These are phyloP conservation scores for Falco punctatus DNA, from an alignment of 2,113 vertebrate genomes.

Conservation along the genomic window DNA sequence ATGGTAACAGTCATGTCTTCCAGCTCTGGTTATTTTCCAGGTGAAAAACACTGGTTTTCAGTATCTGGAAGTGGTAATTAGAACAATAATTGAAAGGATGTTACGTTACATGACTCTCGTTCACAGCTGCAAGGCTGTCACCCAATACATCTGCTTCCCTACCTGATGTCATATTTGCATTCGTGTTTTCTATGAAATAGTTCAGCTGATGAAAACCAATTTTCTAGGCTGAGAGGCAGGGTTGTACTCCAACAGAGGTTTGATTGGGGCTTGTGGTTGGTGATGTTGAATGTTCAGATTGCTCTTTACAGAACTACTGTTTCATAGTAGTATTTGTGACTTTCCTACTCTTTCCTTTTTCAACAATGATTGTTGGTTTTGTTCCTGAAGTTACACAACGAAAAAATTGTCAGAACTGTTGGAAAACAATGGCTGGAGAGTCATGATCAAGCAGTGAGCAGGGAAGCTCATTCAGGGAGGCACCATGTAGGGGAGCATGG, in stretches of 20 bases:
- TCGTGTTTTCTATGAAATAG: neutral
- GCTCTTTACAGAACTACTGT: neutral
- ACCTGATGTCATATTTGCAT: neutral
- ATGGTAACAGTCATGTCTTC: neutral
- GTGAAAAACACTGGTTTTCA: neutral
- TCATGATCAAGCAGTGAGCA: neutral
- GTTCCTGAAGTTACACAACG: neutral
- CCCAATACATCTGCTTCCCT: neutral
- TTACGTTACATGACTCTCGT: neutral
- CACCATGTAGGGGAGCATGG: neutral
- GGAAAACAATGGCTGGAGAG: neutral
- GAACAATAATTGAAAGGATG: neutral
- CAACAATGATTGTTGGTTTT: neutral
- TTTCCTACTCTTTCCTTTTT: neutral
- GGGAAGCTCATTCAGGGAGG: neutral
- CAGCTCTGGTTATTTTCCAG: neutral
- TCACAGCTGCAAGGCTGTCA: neutral
- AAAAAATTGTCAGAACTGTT: neutral
- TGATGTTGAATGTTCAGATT: neutral
- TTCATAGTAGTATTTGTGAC: neutral
- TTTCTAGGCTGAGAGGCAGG: neutral
- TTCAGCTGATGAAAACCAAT: neutral
- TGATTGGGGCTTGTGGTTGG: rapidly evolving
- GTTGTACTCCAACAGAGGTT: neutral
- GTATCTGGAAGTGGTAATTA: neutral